Evolutionary conservation across 2,797 vertebrate genomes (phyloP).

Genomic region (Muscicapa striata): DNA sequence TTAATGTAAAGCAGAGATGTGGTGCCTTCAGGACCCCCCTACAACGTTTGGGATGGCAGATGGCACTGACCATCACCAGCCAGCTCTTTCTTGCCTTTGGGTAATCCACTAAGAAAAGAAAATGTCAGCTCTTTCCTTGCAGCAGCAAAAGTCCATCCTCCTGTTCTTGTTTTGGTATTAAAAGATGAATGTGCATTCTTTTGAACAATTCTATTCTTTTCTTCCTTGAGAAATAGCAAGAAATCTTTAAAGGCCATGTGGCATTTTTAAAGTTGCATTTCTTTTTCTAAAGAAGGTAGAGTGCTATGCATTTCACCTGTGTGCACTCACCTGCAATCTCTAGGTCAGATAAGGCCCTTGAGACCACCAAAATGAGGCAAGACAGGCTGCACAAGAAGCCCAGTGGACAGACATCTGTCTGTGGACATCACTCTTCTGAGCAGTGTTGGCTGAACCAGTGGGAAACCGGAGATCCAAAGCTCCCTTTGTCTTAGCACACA

Average conservation of each 20-base stretch:
- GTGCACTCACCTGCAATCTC: not conserved
- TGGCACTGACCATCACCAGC: not conserved
- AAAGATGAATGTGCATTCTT: not conserved
- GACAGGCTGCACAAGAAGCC: not conserved
- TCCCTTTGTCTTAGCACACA: fast-evolving
- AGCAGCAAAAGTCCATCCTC: not conserved
- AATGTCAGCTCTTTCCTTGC: not conserved
- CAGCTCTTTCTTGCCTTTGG: not conserved
- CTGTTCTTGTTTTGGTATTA: not conserved
- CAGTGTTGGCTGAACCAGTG: not conserved
- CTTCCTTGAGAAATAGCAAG: not conserved
- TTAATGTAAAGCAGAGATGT: not conserved
- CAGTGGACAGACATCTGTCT: not conserved
- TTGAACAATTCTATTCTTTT: not conserved
- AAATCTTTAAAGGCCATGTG: not conserved
- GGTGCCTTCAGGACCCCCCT: not conserved
- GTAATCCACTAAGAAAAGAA: not conserved
- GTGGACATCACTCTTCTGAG: not conserved
- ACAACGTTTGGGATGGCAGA: fast-evolving
- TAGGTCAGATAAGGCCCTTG: not conserved
- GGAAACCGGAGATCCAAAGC: not conserved
- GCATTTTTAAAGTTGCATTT: not conserved
- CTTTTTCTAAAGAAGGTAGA: not conserved
- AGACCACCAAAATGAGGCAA: not conserved
- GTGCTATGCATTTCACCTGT: not conserved